Base-by-base conservation (phyloP, 2,797 vertebrate species). In the Sternarchorhynchus goeldii region DNA sequence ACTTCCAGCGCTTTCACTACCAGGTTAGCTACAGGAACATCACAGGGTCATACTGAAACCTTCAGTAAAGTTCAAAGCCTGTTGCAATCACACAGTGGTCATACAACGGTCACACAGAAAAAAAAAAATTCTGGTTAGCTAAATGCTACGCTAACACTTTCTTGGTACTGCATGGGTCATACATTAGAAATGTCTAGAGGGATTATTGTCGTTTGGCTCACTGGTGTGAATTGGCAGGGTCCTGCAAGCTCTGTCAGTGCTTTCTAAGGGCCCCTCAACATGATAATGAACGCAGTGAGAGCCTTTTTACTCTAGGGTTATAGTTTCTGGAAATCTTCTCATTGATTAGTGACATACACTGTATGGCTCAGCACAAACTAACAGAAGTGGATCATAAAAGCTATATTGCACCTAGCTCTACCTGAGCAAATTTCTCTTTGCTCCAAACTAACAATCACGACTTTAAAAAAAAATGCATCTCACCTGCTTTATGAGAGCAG, bases 1-100 rank as follows among this genome's bases (percentile, higher is more conserved):
- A 41, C 39, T 41, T 6, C 39, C 10, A 41, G 39, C 39, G 10
- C 39, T 6, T 41, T 41, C 45, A 25, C 45, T 50, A 50, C 12
- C 45, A 50, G 45, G 45, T 50, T 10, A 50, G 45, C 45, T 50
- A 12, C 45, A 14, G 45, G 10, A 50, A 12, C 45, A 45, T 8
- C 10, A 36, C 34, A 36, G 34, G 74, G 68, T 77, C 31, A 73
- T 39, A 58, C 2, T 56, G 65, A 81, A 59, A 81, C 57, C 63
- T 77, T 67, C 20, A 60, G 20, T 7, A 73, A 7, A 29, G 62
- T 81, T 81, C 21, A 81, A 77, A 77, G 75, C 20, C 53, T 70
- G 60, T 64, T 62, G 34, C 55, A 14, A 6, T 53, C 66, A 62
- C 34, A 62, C 12, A 31, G 45, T 21, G 58, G n/a, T 62, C 58